These are phyloP conservation scores for Embiotoca jacksoni DNA, from an alignment of 2,113 vertebrate genomes.

Conservation along the genomic window DNA sequence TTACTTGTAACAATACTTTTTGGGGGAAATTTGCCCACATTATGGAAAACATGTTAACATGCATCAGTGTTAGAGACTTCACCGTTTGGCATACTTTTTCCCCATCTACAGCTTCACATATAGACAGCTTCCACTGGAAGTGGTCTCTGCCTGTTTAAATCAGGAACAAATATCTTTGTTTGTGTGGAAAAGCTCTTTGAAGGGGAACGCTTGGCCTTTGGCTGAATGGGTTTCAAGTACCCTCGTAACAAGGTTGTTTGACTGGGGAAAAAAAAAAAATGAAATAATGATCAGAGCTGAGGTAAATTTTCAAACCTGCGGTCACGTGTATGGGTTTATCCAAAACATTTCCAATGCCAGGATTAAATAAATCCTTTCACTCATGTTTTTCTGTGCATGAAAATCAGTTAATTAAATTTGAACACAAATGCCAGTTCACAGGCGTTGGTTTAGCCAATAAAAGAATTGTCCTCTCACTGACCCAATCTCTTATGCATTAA, in stretches of 20 bases:
- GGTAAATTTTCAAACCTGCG: slow-evolving; percentile 37
- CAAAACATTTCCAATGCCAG: slow-evolving; percentile 20
- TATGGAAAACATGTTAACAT: too few species aligned
- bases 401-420: slow-evolving; percentile 50
- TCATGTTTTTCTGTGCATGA: slow-evolving; percentile 3
- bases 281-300: slow-evolving; percentile 26
- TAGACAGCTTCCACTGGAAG: slow-evolving; percentile 1
- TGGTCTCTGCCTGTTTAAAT: not conserved
- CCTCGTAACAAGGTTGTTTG: slow-evolving; percentile 59
- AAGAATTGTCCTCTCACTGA: slow-evolving; percentile 45
- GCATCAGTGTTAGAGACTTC: too few species aligned
- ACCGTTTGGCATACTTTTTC: not conserved
- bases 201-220: slow-evolving; percentile 44
- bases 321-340: slow-evolving; percentile 37
- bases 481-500: slow-evolving; percentile 63
- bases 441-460: slow-evolving; percentile 33
- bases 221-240: slow-evolving; percentile 43
- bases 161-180: slow-evolving; percentile 35
- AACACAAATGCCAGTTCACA: slow-evolving; percentile 44
- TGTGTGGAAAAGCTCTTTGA: slow-evolving; percentile 17
- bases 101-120: slow-evolving; percentile 1
- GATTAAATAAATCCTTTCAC: slow-evolving; percentile 20
- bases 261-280: slow-evolving; percentile 23
- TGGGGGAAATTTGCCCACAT: not conserved
- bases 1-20: not conserved